phyloP scores from a whole-genome alignment of 1,140 invertebrate genomes.

The Drosophila virilis region DNA sequence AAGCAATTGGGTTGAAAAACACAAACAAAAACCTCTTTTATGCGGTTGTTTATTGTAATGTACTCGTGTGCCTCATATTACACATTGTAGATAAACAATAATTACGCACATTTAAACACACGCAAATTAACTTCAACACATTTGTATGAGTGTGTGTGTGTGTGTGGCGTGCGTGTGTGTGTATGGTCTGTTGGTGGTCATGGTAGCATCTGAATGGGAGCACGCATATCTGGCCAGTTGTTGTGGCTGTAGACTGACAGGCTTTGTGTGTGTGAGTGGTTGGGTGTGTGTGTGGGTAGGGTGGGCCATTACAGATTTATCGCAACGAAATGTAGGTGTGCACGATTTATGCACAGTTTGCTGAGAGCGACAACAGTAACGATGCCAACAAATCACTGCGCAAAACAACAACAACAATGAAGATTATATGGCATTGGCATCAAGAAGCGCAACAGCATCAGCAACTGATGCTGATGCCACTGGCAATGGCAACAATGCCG shows the following conservation, averaged over 20 bases:
- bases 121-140: slow-evolving; percentile 69
- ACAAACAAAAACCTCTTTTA: slow-evolving; percentile 11
- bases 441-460: slow-evolving; percentile 54
- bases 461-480: slow-evolving; percentile 18
- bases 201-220: slow-evolving; percentile 14
- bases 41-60: slow-evolving; percentile 35
- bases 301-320: slow-evolving; percentile 76
- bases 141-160: slow-evolving; percentile 6
- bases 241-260: background rate
- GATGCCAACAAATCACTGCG: slow-evolving; percentile 78
- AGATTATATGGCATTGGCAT: slow-evolving; percentile 60
- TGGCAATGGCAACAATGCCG: slow-evolving; percentile 50
- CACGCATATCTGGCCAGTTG: slow-evolving; percentile 4
- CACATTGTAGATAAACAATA: slow-evolving; percentile 76
- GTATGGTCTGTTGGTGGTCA: slow-evolving; percentile 24
- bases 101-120: slow-evolving; percentile 77
- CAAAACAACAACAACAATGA: slow-evolving; percentile 46
- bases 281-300: background rate
- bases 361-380: slow-evolving; percentile 80
- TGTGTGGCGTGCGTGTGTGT: slow-evolving; percentile 10
- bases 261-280: slow-evolving; percentile 1
- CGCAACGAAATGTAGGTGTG: slow-evolving; percentile 76
- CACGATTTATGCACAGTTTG: slow-evolving; percentile 80
- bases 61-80: slow-evolving; percentile 33
- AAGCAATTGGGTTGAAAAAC: background rate